Conservation (phyloP, 1,140 invertebrate genomes). For the Goniozus legneri region DNA sequence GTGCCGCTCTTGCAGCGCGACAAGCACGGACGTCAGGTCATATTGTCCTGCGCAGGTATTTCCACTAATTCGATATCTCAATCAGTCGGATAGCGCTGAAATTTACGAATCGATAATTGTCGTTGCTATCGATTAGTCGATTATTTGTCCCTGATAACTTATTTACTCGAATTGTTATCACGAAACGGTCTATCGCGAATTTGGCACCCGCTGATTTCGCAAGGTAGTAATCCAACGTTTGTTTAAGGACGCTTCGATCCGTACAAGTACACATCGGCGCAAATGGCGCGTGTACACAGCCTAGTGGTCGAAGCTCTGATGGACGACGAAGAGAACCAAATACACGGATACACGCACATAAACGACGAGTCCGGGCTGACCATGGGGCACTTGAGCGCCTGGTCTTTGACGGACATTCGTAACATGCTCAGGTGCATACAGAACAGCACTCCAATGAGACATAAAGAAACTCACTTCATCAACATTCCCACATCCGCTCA, state of each 20-base stretch:
- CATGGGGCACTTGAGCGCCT: conserved; percentile 77
- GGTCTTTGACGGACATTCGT: conserved; percentile 75
- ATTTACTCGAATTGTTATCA: too few species aligned
- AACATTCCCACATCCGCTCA: conserved; percentile 75
- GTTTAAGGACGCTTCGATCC: conserved; percentile 67
- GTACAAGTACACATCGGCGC: conserved; percentile 67
- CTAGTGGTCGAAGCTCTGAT: conserved; percentile 73
- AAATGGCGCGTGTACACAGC: conserved; percentile 74
- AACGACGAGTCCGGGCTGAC: conserved; percentile 80
- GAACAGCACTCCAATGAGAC: conserved; percentile 83
- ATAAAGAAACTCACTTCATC: conserved; percentile 80
- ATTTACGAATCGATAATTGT: too few species aligned
- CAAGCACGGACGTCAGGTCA: conserved; percentile 67
- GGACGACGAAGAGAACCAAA: conserved; percentile 77
- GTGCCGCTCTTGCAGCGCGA: conserved; percentile 74
- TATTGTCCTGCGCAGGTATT: conserved; percentile 70
- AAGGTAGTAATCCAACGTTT: too few species aligned
- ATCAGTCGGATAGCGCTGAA: neutral
- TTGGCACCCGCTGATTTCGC: too few species aligned
- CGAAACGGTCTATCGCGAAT: too few species aligned
- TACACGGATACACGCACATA: conserved; percentile 74
- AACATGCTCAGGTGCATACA: conserved; percentile 77
- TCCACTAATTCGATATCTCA: conserved; percentile 6
- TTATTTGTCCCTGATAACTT: too few species aligned
- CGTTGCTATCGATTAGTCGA: too few species aligned